Percentiles rank a stretch among this genome's conserved stretches.
phyloP scores from a whole-genome alignment of 2,888 invertebrate species.

The Pachliopta kotzebuea region DNA sequence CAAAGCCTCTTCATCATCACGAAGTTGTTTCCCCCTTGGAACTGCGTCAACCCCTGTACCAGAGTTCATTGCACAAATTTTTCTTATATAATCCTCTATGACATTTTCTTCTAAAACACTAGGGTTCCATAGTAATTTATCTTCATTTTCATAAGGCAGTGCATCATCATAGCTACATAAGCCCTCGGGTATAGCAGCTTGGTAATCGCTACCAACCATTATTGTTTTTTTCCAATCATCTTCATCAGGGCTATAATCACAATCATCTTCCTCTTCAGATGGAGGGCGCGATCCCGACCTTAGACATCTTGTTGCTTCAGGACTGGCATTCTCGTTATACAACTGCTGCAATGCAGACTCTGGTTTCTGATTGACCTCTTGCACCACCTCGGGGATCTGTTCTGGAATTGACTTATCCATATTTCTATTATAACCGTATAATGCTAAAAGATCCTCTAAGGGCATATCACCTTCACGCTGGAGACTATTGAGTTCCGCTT shows the following conservation, averaged over 20 bases:
- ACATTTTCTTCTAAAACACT: conserved; percentile 84
- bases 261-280: conserved; percentile 91
- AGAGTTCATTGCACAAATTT: conserved; percentile 75
- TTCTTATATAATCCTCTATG: conserved; percentile 90
- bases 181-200: conserved; percentile 96
- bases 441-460: conserved; percentile 92
- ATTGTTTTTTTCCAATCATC: conserved; percentile 96
- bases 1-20: conserved; percentile 94
- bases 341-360: conserved; percentile 74
- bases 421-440: conserved; percentile 88
- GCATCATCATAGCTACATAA: conserved; percentile 95
- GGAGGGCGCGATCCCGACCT: conserved; percentile 86
- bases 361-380: conserved; percentile 65
- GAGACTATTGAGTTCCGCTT: conserved; percentile 92
- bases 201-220: conserved; percentile 96
- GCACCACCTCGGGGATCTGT: conserved; percentile 56
- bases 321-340: conserved; percentile 62
- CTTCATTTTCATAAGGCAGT: conserved; percentile 97
- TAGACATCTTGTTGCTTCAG: conserved; percentile 70
- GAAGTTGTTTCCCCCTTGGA: conserved; percentile 87
- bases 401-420: conserved; percentile 65
- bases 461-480: conserved; percentile 98
- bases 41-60: conserved; percentile 76
- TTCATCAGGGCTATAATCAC: conserved; percentile 91
- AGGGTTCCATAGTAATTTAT: conserved; percentile 96